Evolutionary conservation across 2,888 invertebrate genomes (phyloP).

Genomic region (Tinea trinotella): DNA sequence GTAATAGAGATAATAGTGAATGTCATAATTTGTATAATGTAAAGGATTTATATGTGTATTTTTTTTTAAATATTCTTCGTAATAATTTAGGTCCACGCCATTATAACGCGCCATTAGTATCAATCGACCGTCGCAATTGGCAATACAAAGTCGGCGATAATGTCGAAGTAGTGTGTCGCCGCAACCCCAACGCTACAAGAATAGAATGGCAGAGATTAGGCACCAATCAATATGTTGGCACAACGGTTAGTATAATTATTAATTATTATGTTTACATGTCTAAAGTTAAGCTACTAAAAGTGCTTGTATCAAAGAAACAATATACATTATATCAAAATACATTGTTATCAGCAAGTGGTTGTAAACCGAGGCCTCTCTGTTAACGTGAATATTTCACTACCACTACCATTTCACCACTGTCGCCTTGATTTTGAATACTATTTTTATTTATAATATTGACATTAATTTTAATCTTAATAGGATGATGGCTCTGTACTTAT

Average conservation of each 20-base stretch:
- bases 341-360: too few species aligned
- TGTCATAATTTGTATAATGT: too few species aligned
- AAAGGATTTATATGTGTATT: too few species aligned
- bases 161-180: conserved; percentile 44
- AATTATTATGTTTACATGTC: too few species aligned
- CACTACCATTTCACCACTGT: too few species aligned
- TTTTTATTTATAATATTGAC: conserved; percentile 7
- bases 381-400: too few species aligned
- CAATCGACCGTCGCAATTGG: conserved; percentile 48
- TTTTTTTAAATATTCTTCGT: too few species aligned
- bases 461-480: conserved; percentile 34
- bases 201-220: conserved; percentile 43
- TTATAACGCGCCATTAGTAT: conserved; percentile 34
- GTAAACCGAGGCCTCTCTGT: too few species aligned
- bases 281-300: conserved; percentile 13
- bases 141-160: conserved; percentile 48
- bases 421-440: too few species aligned
- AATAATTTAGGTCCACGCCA: conserved; percentile 42
- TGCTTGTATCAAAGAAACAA: too few species aligned
- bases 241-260: conserved; percentile 34
- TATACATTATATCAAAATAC: too few species aligned
- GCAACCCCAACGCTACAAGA: conserved; percentile 29
- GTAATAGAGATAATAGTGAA: too few species aligned
- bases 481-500: conserved; percentile 75
- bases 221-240: conserved; percentile 46